Evolutionary conservation across 2,113 vertebrate species (phyloP).

Genomic region (Stigmatopora nigra): DNA sequence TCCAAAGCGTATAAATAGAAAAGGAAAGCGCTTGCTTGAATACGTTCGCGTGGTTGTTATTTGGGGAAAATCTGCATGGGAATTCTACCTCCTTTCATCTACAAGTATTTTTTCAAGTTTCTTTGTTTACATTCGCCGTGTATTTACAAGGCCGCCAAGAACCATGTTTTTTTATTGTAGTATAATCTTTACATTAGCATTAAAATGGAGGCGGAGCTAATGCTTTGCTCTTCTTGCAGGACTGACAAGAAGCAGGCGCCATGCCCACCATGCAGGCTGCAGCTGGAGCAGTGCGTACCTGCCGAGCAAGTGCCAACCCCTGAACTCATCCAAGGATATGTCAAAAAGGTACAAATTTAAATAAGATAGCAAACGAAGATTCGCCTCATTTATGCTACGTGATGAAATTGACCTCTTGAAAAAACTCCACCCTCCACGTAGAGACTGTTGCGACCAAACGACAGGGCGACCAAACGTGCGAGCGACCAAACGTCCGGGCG

Average conservation of each 20-base stretch:
- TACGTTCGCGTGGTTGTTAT: slow-evolving; percentile 25
- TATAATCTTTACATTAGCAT: neutral
- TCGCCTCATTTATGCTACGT: no score
- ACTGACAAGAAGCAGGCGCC: slow-evolving; percentile 61
- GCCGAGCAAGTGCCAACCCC: slow-evolving; percentile 76
- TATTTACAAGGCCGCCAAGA: neutral
- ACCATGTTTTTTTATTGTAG: neutral
- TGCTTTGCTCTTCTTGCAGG: slow-evolving; percentile 42
- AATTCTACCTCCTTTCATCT: slow-evolving; percentile 43
- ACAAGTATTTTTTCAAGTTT: slow-evolving; percentile 33
- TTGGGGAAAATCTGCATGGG: slow-evolving; percentile 39
- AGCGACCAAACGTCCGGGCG: no score
- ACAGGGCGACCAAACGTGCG: no score
- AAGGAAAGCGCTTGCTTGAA: slow-evolving; percentile 37
- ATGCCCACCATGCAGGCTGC: slow-evolving; percentile 75
- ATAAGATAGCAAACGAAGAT: no score
- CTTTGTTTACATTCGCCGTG: slow-evolving; percentile 11
- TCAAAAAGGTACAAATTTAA: slow-evolving; percentile 78
- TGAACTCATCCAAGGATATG: slow-evolving; percentile 85
- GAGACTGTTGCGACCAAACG: no score
- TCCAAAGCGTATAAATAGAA: slow-evolving; percentile 53
- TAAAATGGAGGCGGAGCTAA: neutral
- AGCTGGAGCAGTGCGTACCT: slow-evolving; percentile 82
- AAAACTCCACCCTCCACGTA: no score
- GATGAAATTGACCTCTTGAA: no score